Percentiles rank a stretch among this genome's conserved stretches.
Evolutionary conservation across 2,888 invertebrate species (phyloP).

Genomic region (Sthenelais limicola): DNA sequence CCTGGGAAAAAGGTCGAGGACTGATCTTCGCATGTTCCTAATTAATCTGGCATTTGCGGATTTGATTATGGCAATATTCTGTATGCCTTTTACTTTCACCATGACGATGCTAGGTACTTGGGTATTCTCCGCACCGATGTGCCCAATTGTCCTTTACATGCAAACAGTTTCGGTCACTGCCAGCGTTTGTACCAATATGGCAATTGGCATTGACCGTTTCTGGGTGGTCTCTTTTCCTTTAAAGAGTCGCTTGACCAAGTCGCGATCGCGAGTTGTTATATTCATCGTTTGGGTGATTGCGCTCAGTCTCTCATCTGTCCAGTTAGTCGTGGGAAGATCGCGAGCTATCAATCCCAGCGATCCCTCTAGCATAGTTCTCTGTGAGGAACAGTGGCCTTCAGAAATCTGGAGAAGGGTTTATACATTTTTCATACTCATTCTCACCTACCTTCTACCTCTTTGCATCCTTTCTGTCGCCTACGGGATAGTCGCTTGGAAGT

Average conservation of each 20-base stretch:
- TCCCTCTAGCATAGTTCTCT: slow-evolving; percentile 44
- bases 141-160: slow-evolving; percentile 74
- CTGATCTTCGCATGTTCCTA: slow-evolving; percentile 78
- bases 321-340: slow-evolving; percentile 65
- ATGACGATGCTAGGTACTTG: slow-evolving; percentile 72
- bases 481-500: slow-evolving; percentile 71
- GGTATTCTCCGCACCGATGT: slow-evolving; percentile 74
- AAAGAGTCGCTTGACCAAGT: slow-evolving; percentile 71
- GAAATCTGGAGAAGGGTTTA: slow-evolving; percentile 57
- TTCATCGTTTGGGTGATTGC: slow-evolving; percentile 72
- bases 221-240: slow-evolving; percentile 66
- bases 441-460: slow-evolving; percentile 71
- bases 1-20: slow-evolving; percentile 68
- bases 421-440: slow-evolving; percentile 61
- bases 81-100: slow-evolving; percentile 88
- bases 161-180: slow-evolving; percentile 73
- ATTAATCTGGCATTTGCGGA: slow-evolving; percentile 89
- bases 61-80: slow-evolving; percentile 89
- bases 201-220: slow-evolving; percentile 74
- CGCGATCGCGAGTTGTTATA: slow-evolving; percentile 70
- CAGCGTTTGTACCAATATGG: slow-evolving; percentile 74
- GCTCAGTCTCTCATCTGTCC: slow-evolving; percentile 68
- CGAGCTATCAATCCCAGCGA: slow-evolving; percentile 14
- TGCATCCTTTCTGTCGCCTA: slow-evolving; percentile 72
- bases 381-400: slow-evolving; percentile 61